Conservation (phyloP, 2,113 vertebrate species). For the Hystrix brachyura region DNA sequence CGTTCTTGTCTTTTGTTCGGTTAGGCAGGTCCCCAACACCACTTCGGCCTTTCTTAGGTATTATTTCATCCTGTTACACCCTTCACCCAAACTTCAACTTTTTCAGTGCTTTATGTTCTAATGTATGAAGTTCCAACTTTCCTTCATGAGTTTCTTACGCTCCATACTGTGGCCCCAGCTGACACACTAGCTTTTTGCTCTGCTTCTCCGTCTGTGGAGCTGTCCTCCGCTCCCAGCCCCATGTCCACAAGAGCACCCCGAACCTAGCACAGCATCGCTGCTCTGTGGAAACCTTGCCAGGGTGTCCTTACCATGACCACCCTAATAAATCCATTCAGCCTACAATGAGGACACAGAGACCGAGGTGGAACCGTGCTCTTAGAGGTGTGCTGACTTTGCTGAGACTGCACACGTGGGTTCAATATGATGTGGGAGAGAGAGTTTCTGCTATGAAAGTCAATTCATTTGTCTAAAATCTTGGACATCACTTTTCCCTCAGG, state of each 20-base stretch:
- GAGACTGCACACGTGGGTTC: neutral
- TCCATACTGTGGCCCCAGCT: rapidly evolving
- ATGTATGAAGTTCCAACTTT: neutral
- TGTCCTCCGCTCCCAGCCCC: too few species aligned
- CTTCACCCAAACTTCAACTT: too few species aligned
- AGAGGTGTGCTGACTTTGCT: too few species aligned
- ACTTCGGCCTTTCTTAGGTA: too few species aligned
- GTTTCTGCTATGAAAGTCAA: neutral
- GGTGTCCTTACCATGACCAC: too few species aligned
- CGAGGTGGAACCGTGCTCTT: too few species aligned
- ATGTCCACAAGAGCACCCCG: too few species aligned
- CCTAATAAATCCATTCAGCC: too few species aligned
- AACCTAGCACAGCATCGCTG: too few species aligned
- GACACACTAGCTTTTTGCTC: neutral
- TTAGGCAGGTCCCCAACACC: neutral
- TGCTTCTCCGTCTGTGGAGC: neutral
- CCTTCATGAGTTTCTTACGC: neutral
- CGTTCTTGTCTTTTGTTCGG: neutral
- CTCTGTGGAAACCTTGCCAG: too few species aligned
- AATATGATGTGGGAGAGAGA: neutral
- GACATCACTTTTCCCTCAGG: neutral
- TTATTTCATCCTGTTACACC: too few species aligned
- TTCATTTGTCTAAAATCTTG: neutral
- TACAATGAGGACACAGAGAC: too few species aligned
- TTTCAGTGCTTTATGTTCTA: neutral